Base-by-base conservation (phyloP, 2,113 vertebrate genomes). In the Chaetops frenatus region DNA sequence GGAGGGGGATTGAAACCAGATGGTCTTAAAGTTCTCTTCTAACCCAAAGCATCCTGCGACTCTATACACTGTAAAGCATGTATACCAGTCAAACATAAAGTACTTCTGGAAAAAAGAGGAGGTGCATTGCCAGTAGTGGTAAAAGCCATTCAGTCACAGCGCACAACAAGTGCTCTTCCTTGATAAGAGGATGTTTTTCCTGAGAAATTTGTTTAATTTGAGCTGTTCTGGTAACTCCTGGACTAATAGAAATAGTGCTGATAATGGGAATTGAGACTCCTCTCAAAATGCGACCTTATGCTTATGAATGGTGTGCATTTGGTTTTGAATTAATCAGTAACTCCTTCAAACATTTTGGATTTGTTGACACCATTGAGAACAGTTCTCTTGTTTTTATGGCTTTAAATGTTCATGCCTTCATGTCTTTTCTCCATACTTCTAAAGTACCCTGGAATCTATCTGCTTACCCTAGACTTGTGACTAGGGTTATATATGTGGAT, bases 1-100 rank as follows among this genome's bases (percentile, higher is more conserved):
- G 12, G 12, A 20, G 33, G 11, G 11, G 31, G 11, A 1, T 21
- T n/a, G 38, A 33, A 44, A 50, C 11, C 9, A 20, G 36, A 1
- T 45, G 27, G 9, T 42, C 29, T 19, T 48, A 22, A 29, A 64
- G 35, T 50, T 25, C 20, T 36, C 6, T 73, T 65, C 22, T 24
- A 15, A 10, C 17, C n/a, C 51, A 61, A 85, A 67, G 28, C 5
- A 3, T n/a, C 80, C 22, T 40, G 12, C 48, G 36, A 27, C 33
- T 44, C 12, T 28, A 1, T 5, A 8, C 8, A 2, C 33, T 42
- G 11, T 57, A 36, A 73, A 54, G 11, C 1, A 0, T 51, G 9
- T 56, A 9, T 64, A 11, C 66, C 15, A 21, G 33, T 44, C 0
- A 3, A 10, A 38, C 22, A 35, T 47, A 5, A 81, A 67, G 15